A percentile compares a stretch with the other conserved stretches of the same genome.
Conservation (phyloP, 2,888 invertebrate species). For the Apamea anceps region DNA sequence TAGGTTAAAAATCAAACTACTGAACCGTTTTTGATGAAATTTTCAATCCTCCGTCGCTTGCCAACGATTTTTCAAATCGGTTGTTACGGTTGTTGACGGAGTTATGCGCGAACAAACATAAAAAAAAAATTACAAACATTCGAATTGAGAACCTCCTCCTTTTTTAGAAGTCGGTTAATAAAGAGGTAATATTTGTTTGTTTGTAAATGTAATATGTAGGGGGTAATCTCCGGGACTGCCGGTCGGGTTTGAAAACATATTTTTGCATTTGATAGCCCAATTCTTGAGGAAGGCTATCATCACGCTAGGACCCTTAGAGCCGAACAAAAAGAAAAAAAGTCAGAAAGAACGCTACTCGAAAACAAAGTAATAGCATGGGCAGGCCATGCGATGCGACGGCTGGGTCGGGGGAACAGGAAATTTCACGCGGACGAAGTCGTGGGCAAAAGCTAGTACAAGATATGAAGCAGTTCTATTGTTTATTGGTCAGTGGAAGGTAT, state of each 20-base stretch:
- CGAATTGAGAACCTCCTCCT: too few species aligned
- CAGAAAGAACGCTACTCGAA: background rate
- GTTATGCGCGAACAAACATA: too few species aligned
- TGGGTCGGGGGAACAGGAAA: background rate
- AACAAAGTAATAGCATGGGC: background rate
- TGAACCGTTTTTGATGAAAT: too few species aligned
- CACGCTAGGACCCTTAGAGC: background rate
- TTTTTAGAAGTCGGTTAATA: too few species aligned
- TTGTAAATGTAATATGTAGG: background rate
- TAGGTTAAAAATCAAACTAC: too few species aligned
- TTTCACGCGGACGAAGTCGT: background rate
- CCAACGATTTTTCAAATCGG: too few species aligned
- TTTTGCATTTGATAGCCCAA: background rate
- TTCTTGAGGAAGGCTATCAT: background rate
- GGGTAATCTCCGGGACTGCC: background rate
- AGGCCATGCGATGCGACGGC: background rate
- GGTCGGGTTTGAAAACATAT: background rate
- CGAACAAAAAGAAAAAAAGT: background rate
- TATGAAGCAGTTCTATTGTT: background rate
- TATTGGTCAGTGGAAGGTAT: background rate
- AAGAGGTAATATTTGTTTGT: too few species aligned
- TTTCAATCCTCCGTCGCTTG: too few species aligned
- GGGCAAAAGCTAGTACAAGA: background rate
- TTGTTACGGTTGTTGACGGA: too few species aligned
- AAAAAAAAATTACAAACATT: too few species aligned